phyloP scores from a whole-genome alignment of 2,888 invertebrate genomes.

The Calameuta pallipes region DNA sequence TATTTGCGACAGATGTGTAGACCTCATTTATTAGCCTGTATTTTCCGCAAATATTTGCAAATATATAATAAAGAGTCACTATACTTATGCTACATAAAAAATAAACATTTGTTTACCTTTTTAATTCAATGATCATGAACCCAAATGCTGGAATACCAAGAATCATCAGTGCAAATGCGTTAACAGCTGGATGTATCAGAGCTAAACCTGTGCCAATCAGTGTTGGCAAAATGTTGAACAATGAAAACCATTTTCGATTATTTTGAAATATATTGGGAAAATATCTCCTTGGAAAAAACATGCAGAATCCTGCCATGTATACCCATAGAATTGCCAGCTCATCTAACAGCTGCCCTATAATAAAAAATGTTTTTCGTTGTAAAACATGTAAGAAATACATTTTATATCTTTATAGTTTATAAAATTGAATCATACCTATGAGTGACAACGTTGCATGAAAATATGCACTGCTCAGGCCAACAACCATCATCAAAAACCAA shows the following conservation, averaged over 20 bases:
- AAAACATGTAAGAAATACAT: background rate
- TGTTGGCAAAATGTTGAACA: conserved; percentile 72
- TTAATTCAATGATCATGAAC: conserved; percentile 76
- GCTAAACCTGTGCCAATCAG: conserved; percentile 76
- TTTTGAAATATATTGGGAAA: conserved; percentile 76
- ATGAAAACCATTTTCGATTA: conserved; percentile 74
- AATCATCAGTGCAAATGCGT: conserved; percentile 84
- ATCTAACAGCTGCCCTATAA: conserved; percentile 80
- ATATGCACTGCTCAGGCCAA: conserved; percentile 84
- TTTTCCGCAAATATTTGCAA: background rate
- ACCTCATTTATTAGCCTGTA: too few relatives aligned
- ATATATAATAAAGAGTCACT: background rate
- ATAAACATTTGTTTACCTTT: conserved; percentile 68
- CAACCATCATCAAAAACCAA: conserved; percentile 83
- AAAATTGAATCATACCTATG: conserved; percentile 67
- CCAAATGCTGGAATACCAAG: conserved; percentile 77
- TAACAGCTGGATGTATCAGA: conserved; percentile 81
- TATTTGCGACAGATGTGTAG: background rate
- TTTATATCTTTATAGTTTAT: background rate
- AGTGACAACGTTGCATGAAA: conserved; percentile 87
- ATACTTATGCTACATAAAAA: background rate
- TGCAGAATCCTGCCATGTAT: conserved; percentile 80
- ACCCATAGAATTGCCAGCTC: conserved; percentile 87
- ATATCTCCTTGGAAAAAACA: conserved; percentile 79
- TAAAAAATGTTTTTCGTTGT: conserved; percentile 3